phyloP scores from a whole-genome alignment of 2,797 vertebrate genomes.

The Ctenopoma kingsleyae region DNA sequence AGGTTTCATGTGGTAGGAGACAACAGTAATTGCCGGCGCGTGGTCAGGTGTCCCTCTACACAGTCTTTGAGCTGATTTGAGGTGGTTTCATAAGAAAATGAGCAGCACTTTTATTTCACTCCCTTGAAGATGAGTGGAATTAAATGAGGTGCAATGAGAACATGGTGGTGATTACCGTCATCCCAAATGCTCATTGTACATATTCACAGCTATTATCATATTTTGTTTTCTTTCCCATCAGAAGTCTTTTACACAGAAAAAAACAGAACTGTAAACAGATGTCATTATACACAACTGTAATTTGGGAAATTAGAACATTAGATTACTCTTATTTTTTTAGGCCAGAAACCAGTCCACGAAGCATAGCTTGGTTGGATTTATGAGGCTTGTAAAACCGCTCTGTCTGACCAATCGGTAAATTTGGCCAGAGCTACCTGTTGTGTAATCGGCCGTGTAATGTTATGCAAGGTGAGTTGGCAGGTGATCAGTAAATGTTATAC shows the following conservation, averaged over 20 bases:
- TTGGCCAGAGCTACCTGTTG: slow-evolving; percentile 49
- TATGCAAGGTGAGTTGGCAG: slow-evolving; percentile 60
- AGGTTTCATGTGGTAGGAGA: not conserved
- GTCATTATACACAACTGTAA: not conserved
- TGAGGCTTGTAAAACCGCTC: slow-evolving; percentile 31
- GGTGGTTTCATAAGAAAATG: slow-evolving; percentile 18
- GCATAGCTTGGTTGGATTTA: slow-evolving; percentile 28
- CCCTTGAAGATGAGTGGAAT: slow-evolving; percentile 6
- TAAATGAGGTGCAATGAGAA: not conserved
- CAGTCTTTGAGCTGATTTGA: slow-evolving; percentile 21
- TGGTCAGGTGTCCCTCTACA: not conserved
- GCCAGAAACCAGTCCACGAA: slow-evolving; percentile 3
- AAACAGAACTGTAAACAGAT: too few species aligned
- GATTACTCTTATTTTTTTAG: not conserved
- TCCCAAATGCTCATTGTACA: not conserved
- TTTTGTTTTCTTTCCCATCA: not conserved
- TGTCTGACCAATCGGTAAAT: slow-evolving; percentile 10
- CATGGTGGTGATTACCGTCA: not conserved
- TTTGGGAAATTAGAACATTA: not conserved
- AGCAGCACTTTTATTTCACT: not conserved
- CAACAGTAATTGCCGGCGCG: not conserved
- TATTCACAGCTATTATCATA: not conserved
- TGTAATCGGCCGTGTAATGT: slow-evolving; percentile 49
- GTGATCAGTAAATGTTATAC: slow-evolving; percentile 25
- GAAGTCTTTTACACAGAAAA: not conserved